A percentile compares a stretch with the other conserved stretches of the same genome.
phyloP scores from a whole-genome alignment of 2,113 vertebrate genomes.

The Varanus salvator region DNA sequence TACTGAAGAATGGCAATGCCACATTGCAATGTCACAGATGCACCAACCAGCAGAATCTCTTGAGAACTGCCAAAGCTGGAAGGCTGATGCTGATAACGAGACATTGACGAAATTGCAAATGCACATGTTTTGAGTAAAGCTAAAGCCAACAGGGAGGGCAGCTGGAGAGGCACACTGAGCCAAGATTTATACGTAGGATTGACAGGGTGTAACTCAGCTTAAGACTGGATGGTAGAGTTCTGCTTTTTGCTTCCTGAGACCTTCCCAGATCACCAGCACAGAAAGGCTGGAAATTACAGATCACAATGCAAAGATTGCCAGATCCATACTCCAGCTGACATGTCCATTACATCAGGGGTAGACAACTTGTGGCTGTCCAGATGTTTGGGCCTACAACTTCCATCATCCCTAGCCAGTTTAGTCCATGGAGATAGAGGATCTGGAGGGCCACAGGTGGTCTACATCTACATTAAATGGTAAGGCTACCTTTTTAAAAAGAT shows the following conservation, averaged over 20 bases:
- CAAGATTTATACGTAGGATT: constrained; percentile 6
- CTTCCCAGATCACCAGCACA: constrained; percentile 5
- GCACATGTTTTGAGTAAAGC: constrained; percentile 28
- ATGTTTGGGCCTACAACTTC: too few relatives aligned
- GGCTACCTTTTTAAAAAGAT: too few relatives aligned
- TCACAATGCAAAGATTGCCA: background rate
- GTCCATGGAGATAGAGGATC: too few relatives aligned
- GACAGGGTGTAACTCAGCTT: constrained; percentile 5
- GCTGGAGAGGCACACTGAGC: background rate
- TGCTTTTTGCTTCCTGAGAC: background rate
- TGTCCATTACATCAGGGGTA: background rate
- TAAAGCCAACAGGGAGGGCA: constrained; percentile 1
- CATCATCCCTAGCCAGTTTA: too few relatives aligned
- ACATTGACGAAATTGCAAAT: constrained; percentile 32
- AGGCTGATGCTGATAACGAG: constrained; percentile 39
- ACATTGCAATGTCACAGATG: constrained; percentile 30
- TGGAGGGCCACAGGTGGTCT: background rate
- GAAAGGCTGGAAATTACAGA: background rate
- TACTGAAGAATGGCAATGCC: constrained; percentile 37
- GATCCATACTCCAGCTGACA: background rate
- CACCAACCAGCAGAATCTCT: constrained; percentile 39
- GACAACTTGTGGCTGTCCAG: too few relatives aligned
- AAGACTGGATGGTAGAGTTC: background rate
- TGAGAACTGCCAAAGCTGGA: constrained; percentile 35
- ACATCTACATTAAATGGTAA: background rate